Percentiles rank a stretch among this genome's conserved stretches.
phyloP scores from a whole-genome alignment of 1,140 invertebrate genomes.

The Chironomus striatipennis region DNA sequence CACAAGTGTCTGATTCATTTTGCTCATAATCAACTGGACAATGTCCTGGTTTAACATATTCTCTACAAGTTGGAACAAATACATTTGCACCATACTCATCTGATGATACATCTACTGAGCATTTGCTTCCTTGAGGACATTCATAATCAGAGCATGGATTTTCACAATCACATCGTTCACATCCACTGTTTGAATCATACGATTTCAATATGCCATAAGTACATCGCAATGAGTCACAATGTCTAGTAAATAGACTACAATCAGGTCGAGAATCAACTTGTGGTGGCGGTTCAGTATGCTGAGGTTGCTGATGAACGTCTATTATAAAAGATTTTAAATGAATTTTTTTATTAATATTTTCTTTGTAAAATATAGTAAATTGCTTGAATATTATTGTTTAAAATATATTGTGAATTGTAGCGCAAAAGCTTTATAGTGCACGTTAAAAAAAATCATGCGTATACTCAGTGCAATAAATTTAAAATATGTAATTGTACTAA shows the following conservation, averaged over 20 bases:
- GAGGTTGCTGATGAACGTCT: neutral
- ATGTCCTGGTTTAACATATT: constrained; percentile 61
- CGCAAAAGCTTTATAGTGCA: neutral
- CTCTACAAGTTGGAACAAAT: constrained; percentile 51
- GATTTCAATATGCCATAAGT: constrained; percentile 67
- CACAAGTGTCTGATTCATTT: constrained; percentile 43
- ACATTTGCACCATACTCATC: constrained; percentile 38
- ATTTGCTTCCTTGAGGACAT: constrained; percentile 57
- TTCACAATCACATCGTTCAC: constrained; percentile 64
- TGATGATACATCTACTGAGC: constrained; percentile 51
- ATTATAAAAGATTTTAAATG: neutral
- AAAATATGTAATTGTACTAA: neutral
- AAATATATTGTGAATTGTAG: neutral
- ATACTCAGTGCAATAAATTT: constrained; percentile 8
- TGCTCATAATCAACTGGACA: constrained; percentile 53
- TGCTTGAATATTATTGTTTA: too few relatives aligned
- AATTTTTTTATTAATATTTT: neutral
- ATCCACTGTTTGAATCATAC: constrained; percentile 50
- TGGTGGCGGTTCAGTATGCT: neutral
- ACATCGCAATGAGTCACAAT: constrained; percentile 56
- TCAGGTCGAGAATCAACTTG: constrained; percentile 35
- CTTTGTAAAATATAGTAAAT: too few relatives aligned
- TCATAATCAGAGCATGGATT: constrained; percentile 59
- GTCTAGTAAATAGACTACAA: constrained; percentile 47
- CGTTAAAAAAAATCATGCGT: neutral